phyloP scores from a whole-genome alignment of 2,888 invertebrate genomes.

The Cartodere bifasciata region DNA sequence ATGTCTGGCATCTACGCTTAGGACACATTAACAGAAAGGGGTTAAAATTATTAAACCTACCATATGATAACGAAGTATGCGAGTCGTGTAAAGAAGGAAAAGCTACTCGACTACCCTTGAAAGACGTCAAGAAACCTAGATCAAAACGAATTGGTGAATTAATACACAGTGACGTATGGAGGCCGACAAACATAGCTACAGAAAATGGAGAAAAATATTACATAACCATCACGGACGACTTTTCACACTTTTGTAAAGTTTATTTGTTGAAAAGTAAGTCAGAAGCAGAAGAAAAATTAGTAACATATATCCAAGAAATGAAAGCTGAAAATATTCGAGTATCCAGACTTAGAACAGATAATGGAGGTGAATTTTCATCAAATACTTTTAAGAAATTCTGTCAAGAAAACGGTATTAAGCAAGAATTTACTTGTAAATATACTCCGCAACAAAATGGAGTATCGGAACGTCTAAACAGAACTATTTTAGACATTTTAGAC shows the following conservation, averaged over 20 bases:
- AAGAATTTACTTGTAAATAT: constrained; percentile 16
- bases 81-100: constrained; percentile 10
- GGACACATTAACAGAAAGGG: constrained; percentile 5
- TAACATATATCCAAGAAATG: constrained; percentile 8
- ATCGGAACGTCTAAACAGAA: constrained; percentile 18
- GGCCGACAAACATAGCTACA: constrained; percentile 12
- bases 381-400: constrained; percentile 10
- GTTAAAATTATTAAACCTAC: constrained; percentile 5
- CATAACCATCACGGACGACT: constrained; percentile 11
- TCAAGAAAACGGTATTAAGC: constrained; percentile 11
- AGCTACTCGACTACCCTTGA: constrained; percentile 14
- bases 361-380: constrained; percentile 14
- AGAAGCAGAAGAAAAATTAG: constrained; percentile 11
- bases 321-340: no score
- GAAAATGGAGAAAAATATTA: constrained; percentile 9
- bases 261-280: constrained; percentile 10
- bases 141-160: constrained; percentile 14
- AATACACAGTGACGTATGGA: constrained; percentile 15
- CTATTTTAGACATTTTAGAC: constrained; percentile 17
- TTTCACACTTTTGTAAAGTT: constrained; percentile 10
- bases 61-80: constrained; percentile 4
- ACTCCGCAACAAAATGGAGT: constrained; percentile 17
- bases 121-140: constrained; percentile 10
- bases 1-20: constrained; percentile 7
- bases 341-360: constrained; percentile 18